phyloP scores from a whole-genome alignment of 2,797 vertebrate species.

The Darevskia mixta region DNA sequence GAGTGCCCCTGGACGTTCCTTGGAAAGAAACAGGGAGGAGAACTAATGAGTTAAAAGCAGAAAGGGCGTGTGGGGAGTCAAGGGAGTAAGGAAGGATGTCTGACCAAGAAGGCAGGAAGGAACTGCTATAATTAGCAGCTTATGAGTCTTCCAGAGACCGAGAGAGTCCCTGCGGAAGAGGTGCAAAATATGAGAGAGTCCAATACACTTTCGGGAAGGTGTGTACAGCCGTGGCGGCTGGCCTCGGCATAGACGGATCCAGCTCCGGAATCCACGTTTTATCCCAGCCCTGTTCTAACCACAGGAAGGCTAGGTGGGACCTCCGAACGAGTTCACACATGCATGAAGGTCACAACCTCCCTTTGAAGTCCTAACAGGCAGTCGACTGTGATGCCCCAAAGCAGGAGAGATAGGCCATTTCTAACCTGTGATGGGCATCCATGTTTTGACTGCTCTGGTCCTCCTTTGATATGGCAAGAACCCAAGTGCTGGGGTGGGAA shows the following conservation, averaged over 20 bases:
- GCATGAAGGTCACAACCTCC: background rate
- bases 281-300: background rate
- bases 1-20: background rate
- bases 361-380: no score
- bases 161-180: background rate
- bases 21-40: background rate
- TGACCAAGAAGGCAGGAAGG: background rate
- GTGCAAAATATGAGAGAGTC: background rate
- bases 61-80: background rate
- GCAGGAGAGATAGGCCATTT: no score
- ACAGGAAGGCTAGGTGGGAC: background rate
- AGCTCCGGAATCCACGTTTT: background rate
- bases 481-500: background rate
- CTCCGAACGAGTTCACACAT: background rate
- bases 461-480: background rate
- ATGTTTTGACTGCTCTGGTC: background rate
- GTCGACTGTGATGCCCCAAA: background rate
- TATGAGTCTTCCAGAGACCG: background rate
- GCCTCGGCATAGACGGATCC: background rate
- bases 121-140: constrained; percentile 23
- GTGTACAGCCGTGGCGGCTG: accelerated
- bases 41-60: background rate
- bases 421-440: no score
- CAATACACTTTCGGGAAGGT: background rate
- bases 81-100: background rate